phyloP scores from a whole-genome alignment of 2,113 vertebrate genomes.

The Meles meles region DNA sequence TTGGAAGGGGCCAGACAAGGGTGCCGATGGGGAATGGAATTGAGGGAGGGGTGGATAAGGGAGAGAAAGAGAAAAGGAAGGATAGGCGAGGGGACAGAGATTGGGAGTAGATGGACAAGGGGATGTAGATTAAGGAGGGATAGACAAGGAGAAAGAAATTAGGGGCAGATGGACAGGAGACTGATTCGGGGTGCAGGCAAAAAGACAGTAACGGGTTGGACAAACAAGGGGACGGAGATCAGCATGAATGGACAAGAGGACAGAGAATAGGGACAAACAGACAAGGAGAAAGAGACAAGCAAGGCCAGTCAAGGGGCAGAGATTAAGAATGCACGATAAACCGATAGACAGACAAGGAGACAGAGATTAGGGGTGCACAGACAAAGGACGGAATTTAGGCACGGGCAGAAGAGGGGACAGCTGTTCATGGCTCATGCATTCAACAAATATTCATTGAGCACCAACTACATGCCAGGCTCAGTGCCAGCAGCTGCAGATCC shows the following conservation, averaged over 20 bases:
- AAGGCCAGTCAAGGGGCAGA: background rate
- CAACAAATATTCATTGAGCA: background rate
- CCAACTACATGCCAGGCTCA: background rate
- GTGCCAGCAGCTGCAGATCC: background rate
- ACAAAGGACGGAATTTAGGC: background rate
- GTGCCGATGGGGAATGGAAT: background rate
- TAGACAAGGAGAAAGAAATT: background rate
- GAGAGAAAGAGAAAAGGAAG: background rate
- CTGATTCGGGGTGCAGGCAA: background rate
- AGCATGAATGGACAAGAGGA: background rate
- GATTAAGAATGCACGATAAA: background rate
- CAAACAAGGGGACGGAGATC: background rate
- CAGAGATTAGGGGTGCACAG: background rate
- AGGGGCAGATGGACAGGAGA: background rate
- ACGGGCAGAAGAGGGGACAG: background rate
- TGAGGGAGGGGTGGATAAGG: background rate
- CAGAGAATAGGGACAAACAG: background rate
- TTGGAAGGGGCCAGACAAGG: background rate
- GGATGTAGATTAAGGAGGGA: background rate
- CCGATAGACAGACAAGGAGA: background rate
- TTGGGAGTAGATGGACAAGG: background rate
- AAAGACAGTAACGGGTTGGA: background rate
- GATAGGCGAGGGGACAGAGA: background rate
- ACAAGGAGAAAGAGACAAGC: background rate
- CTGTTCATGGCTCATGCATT: background rate